Conservation (phyloP, 2,113 vertebrate genomes). For the Ochotona curzoniae region DNA sequence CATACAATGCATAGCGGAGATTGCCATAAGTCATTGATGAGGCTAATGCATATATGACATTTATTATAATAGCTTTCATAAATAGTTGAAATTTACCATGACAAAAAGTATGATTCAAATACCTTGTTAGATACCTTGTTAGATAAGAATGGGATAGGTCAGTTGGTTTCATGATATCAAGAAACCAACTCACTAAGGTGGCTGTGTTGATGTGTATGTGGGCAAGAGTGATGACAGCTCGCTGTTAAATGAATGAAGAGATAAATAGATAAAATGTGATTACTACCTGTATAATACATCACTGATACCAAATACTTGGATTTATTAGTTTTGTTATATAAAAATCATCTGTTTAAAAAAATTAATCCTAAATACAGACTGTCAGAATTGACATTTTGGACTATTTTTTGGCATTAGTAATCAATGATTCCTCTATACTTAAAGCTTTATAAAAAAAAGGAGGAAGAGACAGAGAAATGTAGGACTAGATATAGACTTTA, state of each 20-base stretch:
- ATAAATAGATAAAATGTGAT: not conserved
- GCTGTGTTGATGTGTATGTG: not conserved
- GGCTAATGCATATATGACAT: not conserved
- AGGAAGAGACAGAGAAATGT: not conserved
- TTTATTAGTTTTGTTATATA: not conserved
- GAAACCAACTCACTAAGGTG: not conserved
- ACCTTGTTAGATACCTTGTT: not conserved
- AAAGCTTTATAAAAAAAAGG: not conserved
- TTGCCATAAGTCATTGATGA: not conserved
- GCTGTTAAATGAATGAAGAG: not conserved
- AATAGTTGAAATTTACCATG: conserved; percentile 20
- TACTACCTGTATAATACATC: not conserved
- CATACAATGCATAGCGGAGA: not conserved
- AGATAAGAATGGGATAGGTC: not conserved
- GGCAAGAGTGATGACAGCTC: no score
- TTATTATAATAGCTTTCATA: not conserved
- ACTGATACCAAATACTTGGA: not conserved
- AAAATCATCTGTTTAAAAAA: conserved; percentile 25
- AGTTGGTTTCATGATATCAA: conserved; percentile 1
- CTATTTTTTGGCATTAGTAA: not conserved
- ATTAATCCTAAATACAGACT: not conserved
- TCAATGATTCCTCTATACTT: not conserved
- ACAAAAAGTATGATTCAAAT: conserved; percentile 5
- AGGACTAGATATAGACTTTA: not conserved
- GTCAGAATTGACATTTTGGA: not conserved